Evolutionary conservation across 2,888 invertebrate species (phyloP), one percentile per base, ranked within the genome.

Genomic region (Ormyrus pomaceus): DNA sequence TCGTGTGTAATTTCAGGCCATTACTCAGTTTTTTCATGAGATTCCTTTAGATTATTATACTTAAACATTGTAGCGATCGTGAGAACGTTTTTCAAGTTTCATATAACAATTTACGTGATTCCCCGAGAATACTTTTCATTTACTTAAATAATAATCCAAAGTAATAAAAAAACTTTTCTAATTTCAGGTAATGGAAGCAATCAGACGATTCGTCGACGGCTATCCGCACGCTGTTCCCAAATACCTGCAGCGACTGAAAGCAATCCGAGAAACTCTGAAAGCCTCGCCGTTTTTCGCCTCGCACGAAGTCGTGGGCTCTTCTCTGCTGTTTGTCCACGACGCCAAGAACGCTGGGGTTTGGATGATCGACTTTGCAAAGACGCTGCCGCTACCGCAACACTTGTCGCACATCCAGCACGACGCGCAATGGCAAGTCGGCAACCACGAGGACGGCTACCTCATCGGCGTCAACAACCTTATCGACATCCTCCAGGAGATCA

Each of bases 321-420:
- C 98, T 46, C 92, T 99, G 79, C 93, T 99, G 78, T 97, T 99
- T 90, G 97, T 99, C 74, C 98, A 98, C 92, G 98, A 99, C 91
- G 93, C 94, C 77, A 93, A 94, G 84, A 95, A 95, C 88, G 97
- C 98, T 50, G 96, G 96, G 82, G 95, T 98, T 11, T 99, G 99
- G 99, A 94, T 99, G 92, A 99, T 99, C 84, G 99, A 99, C 91
- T 99, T 99, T 89, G 98, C 99, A 68, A 99, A 99, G 92, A 98
- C 98, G 0, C 93, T 97, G 65, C 94, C 94, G 11, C 92, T 98
- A 56, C 96, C 97, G 0, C 93, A 94, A 0, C 93, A 95, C 82
- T 91, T 95, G 81, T 81, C 84, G 4, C 92, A 90, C 58, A 96
- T 98, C 79, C 94, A 94, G 86, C 98, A 98, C 91, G 94, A 94